phyloP scores from a whole-genome alignment of 1,140 invertebrate genomes.

The Rhizoglyphus robini region DNA sequence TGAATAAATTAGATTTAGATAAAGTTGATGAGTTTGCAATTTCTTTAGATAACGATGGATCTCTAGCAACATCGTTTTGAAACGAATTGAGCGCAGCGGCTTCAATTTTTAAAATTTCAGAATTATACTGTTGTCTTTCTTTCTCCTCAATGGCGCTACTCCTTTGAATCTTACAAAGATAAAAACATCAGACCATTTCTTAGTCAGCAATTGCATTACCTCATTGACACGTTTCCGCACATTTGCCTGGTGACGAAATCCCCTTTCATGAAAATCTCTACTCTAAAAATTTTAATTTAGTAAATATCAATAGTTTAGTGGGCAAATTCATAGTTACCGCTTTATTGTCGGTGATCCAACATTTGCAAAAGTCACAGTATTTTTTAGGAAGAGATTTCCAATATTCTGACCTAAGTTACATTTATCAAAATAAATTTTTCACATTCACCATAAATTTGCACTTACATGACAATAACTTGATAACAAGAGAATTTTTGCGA shows the following conservation, averaged over 20 bases:
- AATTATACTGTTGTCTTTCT: conserved; percentile 56
- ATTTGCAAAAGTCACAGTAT: conserved; percentile 94
- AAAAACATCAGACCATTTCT: conserved; percentile 5
- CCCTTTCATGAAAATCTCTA: conserved; percentile 85
- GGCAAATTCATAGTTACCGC: conserved; percentile 45
- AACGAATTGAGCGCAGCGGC: conserved; percentile 67
- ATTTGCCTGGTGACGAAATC: conserved; percentile 83
- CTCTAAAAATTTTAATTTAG: conserved; percentile 47
- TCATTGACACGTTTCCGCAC: conserved; percentile 70
- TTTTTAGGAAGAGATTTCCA: conserved; percentile 93
- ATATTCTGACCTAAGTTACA: conserved; percentile 58
- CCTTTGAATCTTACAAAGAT: conserved; percentile 41
- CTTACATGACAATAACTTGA: too few relatives aligned
- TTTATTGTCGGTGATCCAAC: conserved; percentile 95
- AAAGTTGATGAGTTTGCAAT: background rate
- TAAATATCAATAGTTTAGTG: conserved; percentile 15
- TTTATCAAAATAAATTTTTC: conserved; percentile 16
- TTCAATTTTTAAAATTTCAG: conserved; percentile 76
- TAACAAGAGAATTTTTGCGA: too few relatives aligned
- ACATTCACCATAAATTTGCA: too few relatives aligned
- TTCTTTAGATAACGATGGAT: conserved; percentile 39
- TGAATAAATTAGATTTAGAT: background rate
- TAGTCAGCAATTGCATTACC: too few relatives aligned
- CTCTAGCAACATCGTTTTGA: conserved; percentile 55
- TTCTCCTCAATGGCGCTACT: conserved; percentile 63